Base-by-base conservation (phyloP, 2,113 vertebrate species). In the Columba livia region DNA sequence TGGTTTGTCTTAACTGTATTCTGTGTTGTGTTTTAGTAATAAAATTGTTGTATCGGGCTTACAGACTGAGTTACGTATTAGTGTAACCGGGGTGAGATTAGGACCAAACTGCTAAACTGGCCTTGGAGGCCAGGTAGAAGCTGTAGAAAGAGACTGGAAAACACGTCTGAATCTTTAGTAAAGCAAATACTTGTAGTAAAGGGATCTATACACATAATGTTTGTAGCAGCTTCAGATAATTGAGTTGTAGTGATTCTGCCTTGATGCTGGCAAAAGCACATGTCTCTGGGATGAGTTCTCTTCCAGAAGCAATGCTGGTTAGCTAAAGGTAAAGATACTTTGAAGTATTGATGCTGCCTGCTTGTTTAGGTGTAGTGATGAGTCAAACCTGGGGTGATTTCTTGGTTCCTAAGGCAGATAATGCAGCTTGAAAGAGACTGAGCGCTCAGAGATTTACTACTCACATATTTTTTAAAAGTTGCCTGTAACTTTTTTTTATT, bases 301-400 rank as follows among this genome's bases (percentile, higher is more conserved):
- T 64, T 91, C 53, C 38, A 38, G 54, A 61, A 73, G 29, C 19
- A 51, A 18, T 23, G 36, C 24, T 58, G 15, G 19, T 62, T 65
- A 75, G 26, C 21, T 75, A 31, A 51, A 58, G 28, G 28, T 57
- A n/a, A 24, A 70, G 36, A 25, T 58, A 31, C 11, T 53, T 58
- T 15, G 5, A 58, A 15, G 28, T 57, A 31, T 13, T 53, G 28
- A 17, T 75, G n/a, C 24, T 78, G 17, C 44, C 13, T 34, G n/a
- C 15, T 88, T 6, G 1, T 34, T 61, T 6, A 34, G 3, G 16
- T 0, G 0, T 28, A 31, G 12, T 12, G 13, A 56, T 34, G 26
- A 11, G 34, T 62, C 26, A 81, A 38, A 62, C 18, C 31, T 32
- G 15, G 6, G 15, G 31, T 42, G 34, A 56, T 69, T 47, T 48